Evolutionary conservation across 2,888 invertebrate genomes (phyloP), one percentile per base, ranked within the genome.

Genomic region (Craniophora ligustri): DNA sequence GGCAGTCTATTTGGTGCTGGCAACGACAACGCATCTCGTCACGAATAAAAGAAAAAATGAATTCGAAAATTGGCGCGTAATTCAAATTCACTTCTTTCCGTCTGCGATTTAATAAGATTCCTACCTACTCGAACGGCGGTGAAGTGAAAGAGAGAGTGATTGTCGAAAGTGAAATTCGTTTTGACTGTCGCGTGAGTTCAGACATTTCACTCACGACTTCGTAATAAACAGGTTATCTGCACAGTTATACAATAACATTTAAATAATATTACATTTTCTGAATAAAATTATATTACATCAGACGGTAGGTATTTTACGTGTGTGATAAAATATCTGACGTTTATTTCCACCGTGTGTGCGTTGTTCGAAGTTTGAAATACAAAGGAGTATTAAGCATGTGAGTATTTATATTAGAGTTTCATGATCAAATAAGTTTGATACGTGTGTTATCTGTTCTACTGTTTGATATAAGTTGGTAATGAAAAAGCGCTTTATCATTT

Each of bases 161-260:
- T 64, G 66, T 84, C 75, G 89, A 91, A 91, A 91, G 90, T 88
- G 89, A 91, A 89, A 86, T 79, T 81, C 67, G 72, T 78, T 79
- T 55, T 61, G 61, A 71, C 69, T 57, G 73, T 76, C 67, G 67
- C 71, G 79, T 89, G 87, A 86, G 83, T 87, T 87, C 87, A 80
- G 78, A 67, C 79, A 81, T 81, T 85, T 79, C 81, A 73, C 79
- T 67, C 60, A 46, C 66, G 58, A 58, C 73, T 49, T 66, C 64
- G 75, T 72, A 73, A 68, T 68, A 76, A 68, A 78, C 78, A 59
- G 72, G 79, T 77, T 74, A 72, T 51, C 58, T 60, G 38, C 46
- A 41, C 58, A 56, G 73, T 69, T 72, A 64, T 42, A 60, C 48
- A 54, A 71, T 53, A 59, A 53, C 3, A 49, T 57, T 56, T 42